phyloP scores from a whole-genome alignment of 1,140 invertebrate species.

The Heliothis subflexa region DNA sequence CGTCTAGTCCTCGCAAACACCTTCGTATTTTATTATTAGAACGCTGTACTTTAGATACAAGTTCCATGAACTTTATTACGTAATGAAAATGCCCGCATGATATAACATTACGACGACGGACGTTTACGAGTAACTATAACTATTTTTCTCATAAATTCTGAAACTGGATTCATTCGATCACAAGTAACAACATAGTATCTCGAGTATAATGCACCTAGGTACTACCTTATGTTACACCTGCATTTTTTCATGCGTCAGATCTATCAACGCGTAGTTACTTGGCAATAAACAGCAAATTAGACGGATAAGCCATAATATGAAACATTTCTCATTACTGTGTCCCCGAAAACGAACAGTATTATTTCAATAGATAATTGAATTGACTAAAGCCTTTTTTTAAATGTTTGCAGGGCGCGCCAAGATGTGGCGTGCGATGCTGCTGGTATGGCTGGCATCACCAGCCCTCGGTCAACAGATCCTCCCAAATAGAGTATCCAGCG shows the following conservation, averaged over 20 bases:
- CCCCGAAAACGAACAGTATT: no score
- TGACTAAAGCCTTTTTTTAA: slow-evolving; percentile 35
- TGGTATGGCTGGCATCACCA: slow-evolving; percentile 56
- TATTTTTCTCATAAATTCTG: not conserved
- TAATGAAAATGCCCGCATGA: slow-evolving; percentile 32
- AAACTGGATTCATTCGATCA: not conserved
- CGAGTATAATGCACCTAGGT: no score
- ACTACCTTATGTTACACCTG: not conserved
- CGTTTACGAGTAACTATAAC: slow-evolving; percentile 2
- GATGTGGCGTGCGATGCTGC: slow-evolving; percentile 74
- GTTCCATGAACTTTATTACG: slow-evolving; percentile 46
- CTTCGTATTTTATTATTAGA: slow-evolving; percentile 38
- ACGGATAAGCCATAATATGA: no score
- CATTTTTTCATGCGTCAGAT: no score
- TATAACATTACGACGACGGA: slow-evolving; percentile 34
- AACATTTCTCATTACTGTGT: no score
- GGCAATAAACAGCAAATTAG: no score
- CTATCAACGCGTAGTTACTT: no score
- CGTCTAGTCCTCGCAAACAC: slow-evolving; percentile 15
- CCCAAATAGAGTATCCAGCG: slow-evolving; percentile 76
- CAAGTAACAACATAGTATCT: not conserved
- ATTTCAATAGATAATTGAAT: no score
- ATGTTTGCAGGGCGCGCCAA: slow-evolving; percentile 60
- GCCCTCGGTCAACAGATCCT: slow-evolving; percentile 51
- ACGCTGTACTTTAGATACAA: slow-evolving; percentile 38